These are phyloP conservation scores for Eupsilia transversa DNA, from an alignment of 2,888 invertebrate species.

Conservation along the genomic window DNA sequence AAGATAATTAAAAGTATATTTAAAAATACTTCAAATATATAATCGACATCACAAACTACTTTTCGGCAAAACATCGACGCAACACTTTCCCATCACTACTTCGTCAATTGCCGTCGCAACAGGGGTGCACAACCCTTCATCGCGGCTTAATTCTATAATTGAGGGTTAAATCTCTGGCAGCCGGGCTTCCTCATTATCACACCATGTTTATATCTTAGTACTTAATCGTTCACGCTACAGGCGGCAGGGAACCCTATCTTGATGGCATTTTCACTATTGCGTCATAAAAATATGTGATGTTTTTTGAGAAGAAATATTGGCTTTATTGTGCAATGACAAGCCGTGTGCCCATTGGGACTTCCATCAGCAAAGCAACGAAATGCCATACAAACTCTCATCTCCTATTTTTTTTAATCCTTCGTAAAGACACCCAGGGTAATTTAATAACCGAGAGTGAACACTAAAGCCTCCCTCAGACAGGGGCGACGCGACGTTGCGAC, in stretches of 20 bases:
- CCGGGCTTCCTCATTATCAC: conserved; percentile 86
- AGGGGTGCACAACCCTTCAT: conserved; percentile 86
- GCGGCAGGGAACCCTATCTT: conserved; percentile 73
- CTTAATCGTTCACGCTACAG: conserved; percentile 69
- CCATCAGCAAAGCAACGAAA: background rate
- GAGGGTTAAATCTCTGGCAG: conserved; percentile 89
- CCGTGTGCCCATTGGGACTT: background rate
- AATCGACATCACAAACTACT: conserved; percentile 13
- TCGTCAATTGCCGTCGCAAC: conserved; percentile 77
- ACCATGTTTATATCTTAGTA: conserved; percentile 77
- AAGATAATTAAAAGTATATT: background rate
- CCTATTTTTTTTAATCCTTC: too few species aligned
- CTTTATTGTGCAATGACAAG: background rate
- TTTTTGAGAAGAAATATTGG: background rate
- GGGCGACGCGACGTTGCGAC: too few species aligned
- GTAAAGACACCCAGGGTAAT: background rate
- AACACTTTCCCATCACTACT: conserved; percentile 62
- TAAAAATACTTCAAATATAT: background rate
- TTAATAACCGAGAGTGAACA: background rate
- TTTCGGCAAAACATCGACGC: conserved; percentile 11
- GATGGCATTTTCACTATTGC: conserved; percentile 77
- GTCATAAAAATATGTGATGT: conserved; percentile 59
- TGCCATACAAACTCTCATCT: background rate
- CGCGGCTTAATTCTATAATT: conserved; percentile 89
- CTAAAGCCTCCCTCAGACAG: too few species aligned